Conservation (phyloP, 2,888 invertebrate genomes). For the Drosophila sordidapex region DNA sequence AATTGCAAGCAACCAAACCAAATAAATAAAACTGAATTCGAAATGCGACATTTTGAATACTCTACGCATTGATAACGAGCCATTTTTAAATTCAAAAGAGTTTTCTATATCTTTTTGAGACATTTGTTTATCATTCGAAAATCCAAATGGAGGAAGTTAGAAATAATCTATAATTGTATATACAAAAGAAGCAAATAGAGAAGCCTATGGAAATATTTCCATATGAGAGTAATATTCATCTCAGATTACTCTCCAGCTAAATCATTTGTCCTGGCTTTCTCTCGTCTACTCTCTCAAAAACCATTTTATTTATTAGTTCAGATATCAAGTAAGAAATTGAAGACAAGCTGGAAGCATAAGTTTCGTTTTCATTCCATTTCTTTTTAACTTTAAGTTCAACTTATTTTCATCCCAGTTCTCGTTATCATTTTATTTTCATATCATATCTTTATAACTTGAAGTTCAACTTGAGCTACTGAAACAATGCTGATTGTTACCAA, state of each 20-base stretch:
- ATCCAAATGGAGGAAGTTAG: neutral
- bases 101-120: neutral
- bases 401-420: no score
- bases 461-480: neutral
- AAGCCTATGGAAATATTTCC: neutral
- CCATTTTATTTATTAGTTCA: neutral
- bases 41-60: neutral
- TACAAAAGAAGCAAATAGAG: neutral
- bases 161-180: neutral
- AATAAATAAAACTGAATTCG: conserved; percentile 2
- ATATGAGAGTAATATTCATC: neutral
- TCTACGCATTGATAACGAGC: neutral
- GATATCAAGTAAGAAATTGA: neutral
- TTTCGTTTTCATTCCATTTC: neutral
- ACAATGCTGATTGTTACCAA: neutral
- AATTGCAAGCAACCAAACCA: conserved; percentile 15
- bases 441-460: neutral
- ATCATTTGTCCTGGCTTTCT: neutral
- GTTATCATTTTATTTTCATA: no score
- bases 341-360: neutral
- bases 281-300: neutral
- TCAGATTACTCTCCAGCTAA: neutral
- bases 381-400: neutral
- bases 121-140: neutral
- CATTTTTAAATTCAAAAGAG: neutral